A percentile compares a stretch with the other conserved stretches of the same genome.
Conservation (phyloP, 2,797 vertebrate genomes). For the Xenopus petersii region DNA sequence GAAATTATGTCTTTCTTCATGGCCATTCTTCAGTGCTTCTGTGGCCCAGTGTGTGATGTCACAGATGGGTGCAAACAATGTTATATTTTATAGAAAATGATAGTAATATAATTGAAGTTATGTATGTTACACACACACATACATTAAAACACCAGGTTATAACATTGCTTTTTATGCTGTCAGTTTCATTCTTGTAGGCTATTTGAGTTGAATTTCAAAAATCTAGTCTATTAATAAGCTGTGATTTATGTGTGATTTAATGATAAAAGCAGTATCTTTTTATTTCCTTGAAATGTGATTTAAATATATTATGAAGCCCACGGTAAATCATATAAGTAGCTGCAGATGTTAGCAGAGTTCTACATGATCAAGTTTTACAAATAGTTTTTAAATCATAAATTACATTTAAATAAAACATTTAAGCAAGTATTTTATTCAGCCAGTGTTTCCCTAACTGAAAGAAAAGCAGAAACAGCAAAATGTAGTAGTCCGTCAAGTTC, state of each 20-base stretch:
- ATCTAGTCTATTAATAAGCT: conserved; percentile 16
- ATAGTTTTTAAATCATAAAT: conserved; percentile 20
- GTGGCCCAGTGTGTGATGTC: too few species aligned
- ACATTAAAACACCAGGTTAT: too few species aligned
- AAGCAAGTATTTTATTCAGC: neutral
- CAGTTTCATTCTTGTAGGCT: neutral
- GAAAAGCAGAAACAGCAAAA: too few species aligned
- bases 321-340: conserved; percentile 34
- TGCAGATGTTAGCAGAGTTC: conserved; percentile 36
- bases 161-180: too few species aligned
- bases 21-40: too few species aligned
- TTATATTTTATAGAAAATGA: too few species aligned
- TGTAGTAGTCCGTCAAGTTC: too few species aligned
- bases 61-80: too few species aligned
- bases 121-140: too few species aligned
- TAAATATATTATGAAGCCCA: conserved; percentile 34
- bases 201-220: neutral
- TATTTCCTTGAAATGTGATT: conserved; percentile 37
- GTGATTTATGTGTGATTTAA: conserved; percentile 18
- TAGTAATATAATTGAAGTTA: too few species aligned
- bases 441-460: too few species aligned
- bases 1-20: too few species aligned
- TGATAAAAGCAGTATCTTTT: conserved; percentile 27
- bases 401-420: conserved; percentile 34
- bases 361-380: conserved; percentile 33